Evolutionary conservation across 2,113 vertebrate genomes (phyloP).

Genomic region (Puma concolor): DNA sequence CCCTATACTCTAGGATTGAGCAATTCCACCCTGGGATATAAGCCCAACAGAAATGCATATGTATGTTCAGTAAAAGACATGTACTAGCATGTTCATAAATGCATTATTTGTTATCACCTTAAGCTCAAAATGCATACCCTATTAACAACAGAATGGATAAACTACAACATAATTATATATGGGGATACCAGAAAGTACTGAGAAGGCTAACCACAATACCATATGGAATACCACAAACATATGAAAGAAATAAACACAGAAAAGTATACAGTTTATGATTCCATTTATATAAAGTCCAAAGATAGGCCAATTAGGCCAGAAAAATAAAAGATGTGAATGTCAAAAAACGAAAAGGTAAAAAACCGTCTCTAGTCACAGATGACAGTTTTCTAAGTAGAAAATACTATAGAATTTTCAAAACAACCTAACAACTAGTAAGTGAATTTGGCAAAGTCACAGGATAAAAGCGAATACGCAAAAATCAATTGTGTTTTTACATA

Average conservation of each 20-base stretch:
- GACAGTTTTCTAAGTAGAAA: neutral
- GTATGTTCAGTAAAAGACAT: neutral
- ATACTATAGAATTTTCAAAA: neutral
- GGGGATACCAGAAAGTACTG: neutral
- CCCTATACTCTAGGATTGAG: neutral
- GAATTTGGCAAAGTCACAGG: neutral
- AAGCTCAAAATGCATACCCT: neutral
- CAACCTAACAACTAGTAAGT: neutral
- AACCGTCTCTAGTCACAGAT: neutral
- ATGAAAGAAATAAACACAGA: neutral
- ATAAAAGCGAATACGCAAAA: neutral
- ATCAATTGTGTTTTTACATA: neutral
- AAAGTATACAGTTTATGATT: neutral
- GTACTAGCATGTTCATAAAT: neutral
- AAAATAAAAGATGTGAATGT: neutral
- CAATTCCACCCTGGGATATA: neutral
- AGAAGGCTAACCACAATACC: neutral
- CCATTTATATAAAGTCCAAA: neutral
- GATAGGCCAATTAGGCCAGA: neutral
- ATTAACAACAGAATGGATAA: neutral
- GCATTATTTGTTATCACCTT: neutral
- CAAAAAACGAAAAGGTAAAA: conserved; percentile 26
- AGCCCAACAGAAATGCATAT: neutral
- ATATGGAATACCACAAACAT: neutral
- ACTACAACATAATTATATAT: neutral